These are phyloP conservation scores for Hiodon alosoides DNA, from an alignment of 2,113 vertebrate genomes.

Conservation along the genomic window DNA sequence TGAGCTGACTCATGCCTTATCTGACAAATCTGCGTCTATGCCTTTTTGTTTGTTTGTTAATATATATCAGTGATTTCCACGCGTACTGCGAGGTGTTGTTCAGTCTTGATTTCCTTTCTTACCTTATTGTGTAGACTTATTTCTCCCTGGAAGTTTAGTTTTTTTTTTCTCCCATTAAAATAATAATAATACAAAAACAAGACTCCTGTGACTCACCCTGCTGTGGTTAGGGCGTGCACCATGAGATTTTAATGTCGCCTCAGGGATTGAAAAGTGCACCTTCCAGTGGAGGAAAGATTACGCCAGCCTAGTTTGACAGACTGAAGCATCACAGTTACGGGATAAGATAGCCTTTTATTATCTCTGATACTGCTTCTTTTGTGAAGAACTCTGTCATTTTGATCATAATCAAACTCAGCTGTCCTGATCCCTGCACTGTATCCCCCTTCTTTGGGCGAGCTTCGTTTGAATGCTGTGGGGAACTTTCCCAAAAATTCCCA, in stretches of 20 bases:
- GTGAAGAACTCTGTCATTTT: not conserved
- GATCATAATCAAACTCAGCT: not conserved
- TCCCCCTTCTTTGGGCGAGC: not conserved
- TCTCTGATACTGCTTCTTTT: constrained; percentile 45
- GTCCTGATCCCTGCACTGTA: not conserved
- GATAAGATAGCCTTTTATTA: constrained; percentile 47
- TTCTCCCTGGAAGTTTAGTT: not conserved
- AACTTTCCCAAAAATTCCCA: not conserved
- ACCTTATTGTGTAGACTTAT: not conserved
- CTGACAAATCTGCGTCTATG: constrained; percentile 63
- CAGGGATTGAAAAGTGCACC: constrained; percentile 55
- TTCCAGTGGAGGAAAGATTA: constrained; percentile 55
- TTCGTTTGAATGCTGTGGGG: not conserved
- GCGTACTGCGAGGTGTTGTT: constrained; percentile 58
- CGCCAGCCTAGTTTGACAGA: constrained; percentile 49
- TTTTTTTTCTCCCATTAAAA: not conserved
- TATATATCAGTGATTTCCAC: constrained; percentile 47
- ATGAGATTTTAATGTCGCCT: constrained; percentile 54
- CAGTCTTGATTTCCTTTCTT: constrained; percentile 27
- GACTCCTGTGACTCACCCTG: constrained; percentile 48
- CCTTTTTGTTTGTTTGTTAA: constrained; percentile 45
- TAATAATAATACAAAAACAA: constrained; percentile 27
- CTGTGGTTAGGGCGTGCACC: constrained; percentile 50
- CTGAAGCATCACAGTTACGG: constrained; percentile 55
- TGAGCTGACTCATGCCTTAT: constrained; percentile 54